Evolutionary conservation across 2,113 vertebrate species (phyloP), one percentile per base, ranked within the genome.

Genomic region (Nothocercus nigrocapillus): DNA sequence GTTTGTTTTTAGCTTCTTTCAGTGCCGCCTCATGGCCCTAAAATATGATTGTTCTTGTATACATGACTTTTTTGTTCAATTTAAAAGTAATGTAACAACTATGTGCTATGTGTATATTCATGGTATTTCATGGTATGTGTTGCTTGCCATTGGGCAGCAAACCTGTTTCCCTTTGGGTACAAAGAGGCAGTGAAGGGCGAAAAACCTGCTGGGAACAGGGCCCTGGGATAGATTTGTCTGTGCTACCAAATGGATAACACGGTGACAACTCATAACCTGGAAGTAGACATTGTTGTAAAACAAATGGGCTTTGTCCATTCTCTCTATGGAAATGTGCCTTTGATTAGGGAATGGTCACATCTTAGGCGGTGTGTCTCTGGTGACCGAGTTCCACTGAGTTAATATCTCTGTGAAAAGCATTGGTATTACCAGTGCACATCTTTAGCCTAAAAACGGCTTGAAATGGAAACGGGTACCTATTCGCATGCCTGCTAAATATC

Each of bases 401-500:
- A 72, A 64, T 84, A 63, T 9, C 51, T 59, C 73, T 69, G 83
- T 74, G 40, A 92, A 88, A 84, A 51, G 36, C 53, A 25, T 77
- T 85, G 44, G 30, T 94, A 47, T 93, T 95, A 83, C 76, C 84
- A 21, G 64, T 58, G 89, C 47, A 61, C 59, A 64, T 73, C 47
- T 83, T 82, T 80, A 93, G 78, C 58, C 88, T 51, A 53, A 95
- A 90, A 70, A 51, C 10, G 16, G 5, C 61, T 92, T 89, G 93
- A 88, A 93, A 91, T 78, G 88, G 88, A 95, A 96, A 93, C 10
- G 96, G 92, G 30, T 70, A 84, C 21, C 64, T 77, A 70, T 19
- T 82, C 54, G 86, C 64, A 89, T 78, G 84, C 47, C 40, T 86
- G 63, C 76, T 97, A 87, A 82, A 85, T 97, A 75, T 75, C 56